Conservation (phyloP, 1,140 invertebrate species). For the Philotrypesis tridentata region DNA sequence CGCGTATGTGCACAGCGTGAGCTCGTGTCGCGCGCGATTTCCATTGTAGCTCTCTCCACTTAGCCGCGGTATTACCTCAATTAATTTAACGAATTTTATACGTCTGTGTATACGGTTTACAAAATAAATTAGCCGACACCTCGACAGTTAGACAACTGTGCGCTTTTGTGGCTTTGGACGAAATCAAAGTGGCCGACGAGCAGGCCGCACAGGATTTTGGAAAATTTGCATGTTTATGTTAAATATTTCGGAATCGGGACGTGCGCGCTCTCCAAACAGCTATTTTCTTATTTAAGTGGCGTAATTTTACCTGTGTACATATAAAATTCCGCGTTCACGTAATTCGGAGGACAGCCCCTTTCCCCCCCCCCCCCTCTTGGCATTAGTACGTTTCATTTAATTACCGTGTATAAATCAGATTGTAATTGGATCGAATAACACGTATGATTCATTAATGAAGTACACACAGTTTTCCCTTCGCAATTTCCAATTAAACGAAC, state of each 20-base stretch:
- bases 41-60: not conserved
- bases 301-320: not conserved
- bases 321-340: too few relatives aligned
- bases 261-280: not conserved
- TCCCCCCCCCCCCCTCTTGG: too few relatives aligned
- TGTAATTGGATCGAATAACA: too few relatives aligned
- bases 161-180: too few relatives aligned
- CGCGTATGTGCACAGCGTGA: not conserved
- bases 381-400: too few relatives aligned
- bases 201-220: not conserved
- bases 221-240: slow-evolving; percentile 16
- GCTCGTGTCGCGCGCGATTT: too few relatives aligned
- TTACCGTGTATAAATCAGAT: too few relatives aligned
- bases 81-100: not conserved
- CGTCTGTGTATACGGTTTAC: not conserved
- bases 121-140: not conserved
- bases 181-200: slow-evolving; percentile 1
- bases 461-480: too few relatives aligned
- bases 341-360: too few relatives aligned
- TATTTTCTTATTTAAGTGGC: slow-evolving; percentile 14
- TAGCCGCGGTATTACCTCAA: not conserved
- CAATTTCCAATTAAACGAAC: too few relatives aligned
- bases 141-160: not conserved
- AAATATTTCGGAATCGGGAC: not conserved
- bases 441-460: too few relatives aligned